Evolutionary conservation across 2,797 vertebrate genomes (phyloP), one percentile per base, ranked within the genome.

Genomic region (Enteromius trimaculatus): DNA sequence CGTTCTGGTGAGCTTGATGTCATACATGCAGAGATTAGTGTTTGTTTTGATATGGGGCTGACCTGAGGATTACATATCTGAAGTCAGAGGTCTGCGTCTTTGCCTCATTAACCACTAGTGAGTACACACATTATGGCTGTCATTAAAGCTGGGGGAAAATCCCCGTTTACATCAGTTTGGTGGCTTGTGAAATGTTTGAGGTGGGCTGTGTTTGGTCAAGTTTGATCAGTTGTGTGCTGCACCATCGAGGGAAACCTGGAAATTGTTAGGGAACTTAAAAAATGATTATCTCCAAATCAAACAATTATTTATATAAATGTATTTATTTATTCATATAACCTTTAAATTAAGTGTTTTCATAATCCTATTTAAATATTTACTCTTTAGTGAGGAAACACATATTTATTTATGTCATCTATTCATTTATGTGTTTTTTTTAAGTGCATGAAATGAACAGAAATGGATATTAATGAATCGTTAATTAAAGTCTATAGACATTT

Each of bases 31-130:
- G 29, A 76, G 70, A 76, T 76, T 82, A 66, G 64, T 77, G 64
- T 68, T 49, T 83, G 81, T 82, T 76, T 82, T 77, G 81, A 77
- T 77, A 77, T 83, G 74, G 47, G 75, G 13, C 42, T 47, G 29
- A 60, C 65, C 64, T 31, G 34, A 60, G 81, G 49, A 77, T 60
- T 58, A 68, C 81, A 83, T 23, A 39, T 53, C 44, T 66, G 31
- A 42, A 76, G 71, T 49, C 70, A 75, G 66, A 77, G 37, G 74
- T 47, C 66, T 49, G 31, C 39, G 34, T 34, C 39, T 34, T 29
- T 26, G 71, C 72, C 19, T 82, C 72, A 68, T 82, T 82, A 68
- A 76, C 21, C 64, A 5, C 44, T 82, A 44, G 23, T 26, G 70
- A 69, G 44, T 47, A 66, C 34, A 77, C 37, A 55, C 80, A 82